Percentiles rank a stretch among this genome's conserved stretches.
These are phyloP conservation scores for Rostratula benghalensis DNA, from an alignment of 2,113 vertebrate genomes.

Conservation along the genomic window DNA sequence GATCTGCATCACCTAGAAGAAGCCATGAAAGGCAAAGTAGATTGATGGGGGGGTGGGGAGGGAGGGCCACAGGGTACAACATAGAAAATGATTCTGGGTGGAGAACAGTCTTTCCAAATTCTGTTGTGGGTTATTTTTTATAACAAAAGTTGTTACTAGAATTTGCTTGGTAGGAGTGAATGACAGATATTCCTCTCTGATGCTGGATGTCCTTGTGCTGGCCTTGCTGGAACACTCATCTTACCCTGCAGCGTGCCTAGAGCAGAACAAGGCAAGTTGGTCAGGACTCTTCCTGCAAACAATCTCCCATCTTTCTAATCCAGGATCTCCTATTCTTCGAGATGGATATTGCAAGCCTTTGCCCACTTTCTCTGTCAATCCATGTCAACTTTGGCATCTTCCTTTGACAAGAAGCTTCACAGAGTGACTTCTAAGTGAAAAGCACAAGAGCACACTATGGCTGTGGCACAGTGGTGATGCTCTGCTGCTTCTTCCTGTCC, in stretches of 20 bases:
- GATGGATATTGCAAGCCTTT: neutral
- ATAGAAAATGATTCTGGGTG: neutral
- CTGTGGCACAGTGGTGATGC: accelerated
- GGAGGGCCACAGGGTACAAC: neutral
- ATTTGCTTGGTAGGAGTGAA: neutral
- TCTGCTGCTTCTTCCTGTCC: neutral
- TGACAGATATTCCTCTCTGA: neutral
- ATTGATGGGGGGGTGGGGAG: no score
- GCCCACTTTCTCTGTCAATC: neutral
- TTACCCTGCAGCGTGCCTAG: accelerated
- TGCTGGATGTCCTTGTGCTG: neutral
- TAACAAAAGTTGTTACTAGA: neutral
- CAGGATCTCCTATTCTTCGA: neutral
- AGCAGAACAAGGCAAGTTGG: neutral
- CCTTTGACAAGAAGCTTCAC: neutral
- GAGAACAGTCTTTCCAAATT: neutral
- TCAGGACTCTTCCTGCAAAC: neutral
- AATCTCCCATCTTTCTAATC: neutral
- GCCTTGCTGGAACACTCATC: neutral
- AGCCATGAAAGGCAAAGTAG: neutral
- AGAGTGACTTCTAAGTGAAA: neutral
- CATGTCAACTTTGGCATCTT: neutral
- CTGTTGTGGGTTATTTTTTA: neutral
- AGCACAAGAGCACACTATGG: neutral
- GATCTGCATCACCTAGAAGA: neutral